phyloP scores from a whole-genome alignment of 2,888 invertebrate species.

The Epistrophe grossulariae region DNA sequence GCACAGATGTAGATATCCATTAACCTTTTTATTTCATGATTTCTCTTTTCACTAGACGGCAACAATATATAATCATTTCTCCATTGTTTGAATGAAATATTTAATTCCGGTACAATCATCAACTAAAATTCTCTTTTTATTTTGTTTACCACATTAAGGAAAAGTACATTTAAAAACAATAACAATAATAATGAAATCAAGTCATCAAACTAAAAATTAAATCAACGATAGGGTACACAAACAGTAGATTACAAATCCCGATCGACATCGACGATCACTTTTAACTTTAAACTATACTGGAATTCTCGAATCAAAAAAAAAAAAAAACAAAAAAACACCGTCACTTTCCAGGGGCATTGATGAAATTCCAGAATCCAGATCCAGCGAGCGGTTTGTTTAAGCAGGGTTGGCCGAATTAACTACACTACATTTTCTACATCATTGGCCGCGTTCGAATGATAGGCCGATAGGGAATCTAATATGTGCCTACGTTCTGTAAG shows the following conservation, averaged over 20 bases:
- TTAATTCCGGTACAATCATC: not conserved
- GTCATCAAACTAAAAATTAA: not conserved
- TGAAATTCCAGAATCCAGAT: not conserved
- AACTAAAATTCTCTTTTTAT: not conserved
- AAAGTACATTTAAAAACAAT: not conserved
- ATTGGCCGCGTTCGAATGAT: too few species aligned
- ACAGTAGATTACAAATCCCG: not conserved
- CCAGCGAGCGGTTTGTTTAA: too few species aligned
- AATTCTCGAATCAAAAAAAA: too few species aligned
- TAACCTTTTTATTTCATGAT: too few species aligned
- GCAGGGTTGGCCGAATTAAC: too few species aligned
- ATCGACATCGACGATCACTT: not conserved
- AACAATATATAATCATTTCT: not conserved
- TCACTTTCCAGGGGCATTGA: not conserved
- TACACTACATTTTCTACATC: too few species aligned
- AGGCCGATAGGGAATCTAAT: too few species aligned
- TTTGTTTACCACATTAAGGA: not conserved
- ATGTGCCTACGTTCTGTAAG: too few species aligned
- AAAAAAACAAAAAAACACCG: too few species aligned
- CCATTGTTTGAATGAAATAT: not conserved
- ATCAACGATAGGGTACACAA: not conserved
- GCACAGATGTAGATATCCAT: too few species aligned
- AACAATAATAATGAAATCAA: not conserved
- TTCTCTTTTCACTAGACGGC: not conserved
- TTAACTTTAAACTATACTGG: too few species aligned